Conservation (phyloP, 2,797 vertebrate species). For the Meda fulgida region DNA sequence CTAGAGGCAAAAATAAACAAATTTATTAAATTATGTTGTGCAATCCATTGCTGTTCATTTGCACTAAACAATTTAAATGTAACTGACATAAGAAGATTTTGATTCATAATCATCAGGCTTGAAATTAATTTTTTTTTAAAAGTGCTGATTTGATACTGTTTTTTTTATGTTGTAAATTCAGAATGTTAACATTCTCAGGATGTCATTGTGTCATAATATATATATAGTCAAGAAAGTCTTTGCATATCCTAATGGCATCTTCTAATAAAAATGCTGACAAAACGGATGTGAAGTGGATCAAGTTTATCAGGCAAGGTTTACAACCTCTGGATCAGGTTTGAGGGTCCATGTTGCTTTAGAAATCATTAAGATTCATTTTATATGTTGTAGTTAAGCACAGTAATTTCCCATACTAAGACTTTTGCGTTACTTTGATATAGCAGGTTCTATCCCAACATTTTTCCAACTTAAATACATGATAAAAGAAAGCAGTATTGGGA, state of each 20-base stretch:
- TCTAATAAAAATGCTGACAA: conserved; percentile 19
- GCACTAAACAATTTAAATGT: not conserved
- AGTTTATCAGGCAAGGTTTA: conserved; percentile 28
- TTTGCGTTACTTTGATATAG: not conserved
- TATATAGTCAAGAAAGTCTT: not conserved
- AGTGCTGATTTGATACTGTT: not conserved
- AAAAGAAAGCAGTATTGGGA: not conserved
- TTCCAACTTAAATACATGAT: not conserved
- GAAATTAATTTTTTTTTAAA: too few relatives aligned
- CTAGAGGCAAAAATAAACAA: not conserved
- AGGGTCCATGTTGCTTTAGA: not conserved
- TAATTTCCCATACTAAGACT: not conserved
- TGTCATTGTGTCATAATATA: not conserved
- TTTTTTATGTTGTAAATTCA: not conserved
- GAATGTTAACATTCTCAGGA: not conserved
- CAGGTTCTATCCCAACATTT: not conserved
- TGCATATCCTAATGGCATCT: not conserved
- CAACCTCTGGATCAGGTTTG: conserved; percentile 8
- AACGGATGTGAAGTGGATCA: not conserved
- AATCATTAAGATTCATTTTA: not conserved
- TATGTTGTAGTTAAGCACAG: not conserved
- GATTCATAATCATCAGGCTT: not conserved
- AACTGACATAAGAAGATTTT: not conserved
- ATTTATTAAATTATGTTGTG: conserved; percentile 14
- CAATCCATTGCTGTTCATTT: not conserved